phyloP scores from a whole-genome alignment of 2,888 invertebrate species.

The Eupithecia subumbrata region DNA sequence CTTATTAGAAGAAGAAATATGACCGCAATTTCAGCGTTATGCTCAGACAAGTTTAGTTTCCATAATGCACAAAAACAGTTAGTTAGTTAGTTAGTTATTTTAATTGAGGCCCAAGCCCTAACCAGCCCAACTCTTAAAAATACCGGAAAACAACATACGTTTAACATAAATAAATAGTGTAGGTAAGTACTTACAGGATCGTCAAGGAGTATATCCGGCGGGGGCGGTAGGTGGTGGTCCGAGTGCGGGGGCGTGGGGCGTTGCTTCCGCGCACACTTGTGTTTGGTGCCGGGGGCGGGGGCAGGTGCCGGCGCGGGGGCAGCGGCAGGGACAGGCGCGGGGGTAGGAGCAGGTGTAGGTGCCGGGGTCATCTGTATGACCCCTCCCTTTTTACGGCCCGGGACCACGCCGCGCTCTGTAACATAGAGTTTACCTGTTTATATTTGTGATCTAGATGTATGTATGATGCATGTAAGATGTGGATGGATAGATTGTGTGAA shows the following conservation, averaged over 20 bases:
- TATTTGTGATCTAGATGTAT: background rate
- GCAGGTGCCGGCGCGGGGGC: conserved; percentile 44
- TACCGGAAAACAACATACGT: background rate
- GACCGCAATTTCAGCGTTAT: background rate
- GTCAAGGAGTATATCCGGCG: conserved; percentile 75
- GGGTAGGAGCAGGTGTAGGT: conserved; percentile 44
- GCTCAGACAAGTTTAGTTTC: background rate
- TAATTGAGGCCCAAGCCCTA: background rate
- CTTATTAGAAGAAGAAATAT: background rate
- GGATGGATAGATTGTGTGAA: background rate
- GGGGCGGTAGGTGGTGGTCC: conserved; percentile 80
- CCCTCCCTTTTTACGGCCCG: conserved; percentile 53
- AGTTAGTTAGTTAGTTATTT: no score
- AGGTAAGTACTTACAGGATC: conserved; percentile 61
- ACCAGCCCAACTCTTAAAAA: background rate
- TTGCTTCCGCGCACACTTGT: conserved; percentile 73
- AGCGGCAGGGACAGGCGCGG: conserved; percentile 44
- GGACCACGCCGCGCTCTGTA: conserved; percentile 39
- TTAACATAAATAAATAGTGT: background rate
- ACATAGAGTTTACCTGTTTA: background rate
- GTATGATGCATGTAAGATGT: no score
- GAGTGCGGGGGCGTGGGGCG: conserved; percentile 70
- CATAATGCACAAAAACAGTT: no score
- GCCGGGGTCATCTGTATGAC: conserved; percentile 30
- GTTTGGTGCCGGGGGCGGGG: conserved; percentile 57